Base-by-base conservation (phyloP, 2,888 invertebrate genomes). In the Luperina nickerlii region DNA sequence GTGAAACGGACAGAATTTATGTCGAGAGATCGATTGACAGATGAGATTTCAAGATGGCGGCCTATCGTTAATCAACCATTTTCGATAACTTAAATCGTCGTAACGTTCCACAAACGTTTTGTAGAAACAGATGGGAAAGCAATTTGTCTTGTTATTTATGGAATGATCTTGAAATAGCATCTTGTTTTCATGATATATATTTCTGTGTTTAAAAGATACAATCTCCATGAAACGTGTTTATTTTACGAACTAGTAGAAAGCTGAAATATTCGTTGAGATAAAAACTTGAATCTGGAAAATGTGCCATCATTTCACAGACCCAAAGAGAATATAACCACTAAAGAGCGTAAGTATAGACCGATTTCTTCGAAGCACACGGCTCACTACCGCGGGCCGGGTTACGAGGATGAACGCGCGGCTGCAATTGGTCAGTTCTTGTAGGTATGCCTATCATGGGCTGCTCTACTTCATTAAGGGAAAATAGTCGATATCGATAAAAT, bases 11-110 rank as follows among this genome's bases (percentile, higher is more conserved):
- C 18, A 70, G 70, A 80, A 81, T 86, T 83, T 78, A 84, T 77
- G 70, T 78, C 76, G 68, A 79, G 88, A 85, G 69, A 75, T 77
- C 77, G 77, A 83, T 77, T 83, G 85, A 86, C 77, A 68, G 77
- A 86, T 80, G 80, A 66, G 69, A 80, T 77, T 86, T 77, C 76
- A 83, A 85, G 54, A 86, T 80, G 80, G 77, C 75, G 60, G 66
- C 63, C 42, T 87, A 48, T 72, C 69, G 67, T 73, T 76, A 67
- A 85, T 84, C 74, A 77, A 66, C 57, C 65, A 38, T 70, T 83
- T 73, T 62, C 66, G 67, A 60, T 78, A 77, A 67, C 66, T 78
- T 74, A 68, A 42, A 68, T 75, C 60, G 60, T 75, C 76, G 48
- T 66, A 66, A 60, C 70, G 67, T 66, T 72, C 74, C 80, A 70